Percentiles rank a stretch among this genome's conserved stretches.
Conservation (phyloP, 2,797 vertebrate genomes). For the Sphenodon punctatus region DNA sequence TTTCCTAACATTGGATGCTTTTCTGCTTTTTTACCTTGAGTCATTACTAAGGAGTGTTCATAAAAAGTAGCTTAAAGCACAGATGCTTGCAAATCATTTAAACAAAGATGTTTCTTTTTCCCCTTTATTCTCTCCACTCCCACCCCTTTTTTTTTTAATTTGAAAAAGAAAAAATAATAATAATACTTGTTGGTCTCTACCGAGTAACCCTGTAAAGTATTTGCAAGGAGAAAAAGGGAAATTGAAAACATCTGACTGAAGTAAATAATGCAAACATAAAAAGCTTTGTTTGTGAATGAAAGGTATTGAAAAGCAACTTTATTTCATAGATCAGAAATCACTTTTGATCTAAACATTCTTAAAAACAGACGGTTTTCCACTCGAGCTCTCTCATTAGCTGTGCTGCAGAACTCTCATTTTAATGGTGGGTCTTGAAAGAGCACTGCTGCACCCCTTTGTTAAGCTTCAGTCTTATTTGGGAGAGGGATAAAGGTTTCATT, state of each 20-base stretch:
- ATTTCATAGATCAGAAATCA: constrained; percentile 84
- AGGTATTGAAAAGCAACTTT: constrained; percentile 79
- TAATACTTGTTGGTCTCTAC: constrained; percentile 76
- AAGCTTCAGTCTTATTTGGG: constrained; percentile 66
- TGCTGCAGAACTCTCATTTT: constrained; percentile 66
- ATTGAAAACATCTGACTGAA: constrained; percentile 87
- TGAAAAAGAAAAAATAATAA: constrained; percentile 61
- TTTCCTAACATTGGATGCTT: constrained; percentile 86
- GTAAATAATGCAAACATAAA: constrained; percentile 84
- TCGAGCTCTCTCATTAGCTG: constrained; percentile 77
- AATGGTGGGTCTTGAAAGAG: constrained; percentile 73
- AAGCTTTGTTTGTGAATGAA: constrained; percentile 79
- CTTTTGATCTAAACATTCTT: constrained; percentile 83
- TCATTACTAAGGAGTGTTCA: constrained; percentile 81
- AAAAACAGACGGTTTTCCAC: constrained; percentile 77
- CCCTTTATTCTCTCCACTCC: constrained; percentile 57
- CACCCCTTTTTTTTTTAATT: constrained; percentile 57
- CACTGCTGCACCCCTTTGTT: constrained; percentile 70
- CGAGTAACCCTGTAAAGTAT: constrained; percentile 78
- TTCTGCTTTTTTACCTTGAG: constrained; percentile 83
- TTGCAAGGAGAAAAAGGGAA: constrained; percentile 76
- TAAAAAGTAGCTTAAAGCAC: constrained; percentile 82
- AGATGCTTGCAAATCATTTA: constrained; percentile 80
- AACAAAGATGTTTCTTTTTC: constrained; percentile 76
- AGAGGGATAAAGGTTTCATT: constrained; percentile 72